These are phyloP conservation scores for Zaprionus lineosus DNA, from an alignment of 2,888 invertebrate species.

Conservation along the genomic window DNA sequence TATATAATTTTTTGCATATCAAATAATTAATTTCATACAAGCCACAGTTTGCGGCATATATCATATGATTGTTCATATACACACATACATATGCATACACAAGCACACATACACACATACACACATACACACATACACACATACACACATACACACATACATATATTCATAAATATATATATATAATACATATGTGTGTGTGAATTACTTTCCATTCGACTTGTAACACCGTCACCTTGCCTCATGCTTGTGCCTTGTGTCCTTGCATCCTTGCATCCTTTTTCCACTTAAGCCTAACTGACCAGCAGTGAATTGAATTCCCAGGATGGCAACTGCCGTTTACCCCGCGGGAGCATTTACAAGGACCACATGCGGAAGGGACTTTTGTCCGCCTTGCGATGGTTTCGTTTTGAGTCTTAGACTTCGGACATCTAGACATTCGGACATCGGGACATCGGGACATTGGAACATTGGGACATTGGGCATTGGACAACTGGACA, in stretches of 20 bases:
- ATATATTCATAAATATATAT: conserved; percentile 1
- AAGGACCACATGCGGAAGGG: conserved; percentile 39
- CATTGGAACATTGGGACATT: conserved; percentile 32
- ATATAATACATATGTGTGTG: too few relatives aligned
- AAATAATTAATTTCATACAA: conserved; percentile 64
- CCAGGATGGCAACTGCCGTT: conserved; percentile 23
- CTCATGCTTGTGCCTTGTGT: too few relatives aligned
- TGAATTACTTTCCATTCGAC: conserved; percentile 41
- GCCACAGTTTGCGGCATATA: background rate
- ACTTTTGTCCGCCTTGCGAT: conserved; percentile 47
- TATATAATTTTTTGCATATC: conserved; percentile 21
- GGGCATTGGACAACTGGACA: conserved; percentile 70
- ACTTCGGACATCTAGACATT: conserved; percentile 38
- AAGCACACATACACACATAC: conserved; percentile 12
- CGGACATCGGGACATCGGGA: conserved; percentile 60
- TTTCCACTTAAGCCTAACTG: conserved; percentile 58
- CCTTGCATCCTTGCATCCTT: conserved; percentile 54
- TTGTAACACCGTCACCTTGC: conserved; percentile 10
- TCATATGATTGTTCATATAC: conserved; percentile 26
- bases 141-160: conserved; percentile 13
- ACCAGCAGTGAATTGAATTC: conserved; percentile 61
- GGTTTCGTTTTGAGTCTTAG: too few relatives aligned
- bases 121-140: conserved; percentile 14
- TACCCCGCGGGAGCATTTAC: conserved; percentile 68
- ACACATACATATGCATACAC: conserved; percentile 17